A percentile compares a stretch with the other conserved stretches of the same genome.
Conservation (phyloP, 2,113 vertebrate species). For the Aldabrachelys gigantea region DNA sequence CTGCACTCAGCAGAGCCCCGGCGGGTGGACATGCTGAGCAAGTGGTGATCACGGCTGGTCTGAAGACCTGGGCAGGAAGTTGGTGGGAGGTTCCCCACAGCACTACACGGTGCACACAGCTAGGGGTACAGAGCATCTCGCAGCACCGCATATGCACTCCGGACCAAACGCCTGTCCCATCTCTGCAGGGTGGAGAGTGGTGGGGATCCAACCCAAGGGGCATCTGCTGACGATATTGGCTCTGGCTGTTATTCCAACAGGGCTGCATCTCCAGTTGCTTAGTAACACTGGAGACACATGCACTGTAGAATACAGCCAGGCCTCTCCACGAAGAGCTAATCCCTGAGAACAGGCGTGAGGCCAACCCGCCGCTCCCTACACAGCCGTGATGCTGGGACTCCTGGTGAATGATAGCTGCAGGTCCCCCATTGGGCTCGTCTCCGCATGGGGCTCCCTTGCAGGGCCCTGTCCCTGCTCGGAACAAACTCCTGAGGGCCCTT, state of each 20-base stretch:
- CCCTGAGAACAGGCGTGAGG: not conserved
- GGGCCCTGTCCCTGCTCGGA: not conserved
- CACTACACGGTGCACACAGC: not conserved
- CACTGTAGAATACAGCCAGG: constrained; percentile 99
- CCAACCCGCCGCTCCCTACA: not conserved
- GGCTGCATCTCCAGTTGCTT: constrained; percentile 93
- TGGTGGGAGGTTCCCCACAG: not conserved
- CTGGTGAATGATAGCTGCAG: not conserved
- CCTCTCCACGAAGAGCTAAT: constrained; percentile 53
- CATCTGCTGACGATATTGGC: constrained; percentile 65
- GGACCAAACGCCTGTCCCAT: accelerated
- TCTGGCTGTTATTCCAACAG: constrained; percentile 98
- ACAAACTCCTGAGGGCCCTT: not conserved
- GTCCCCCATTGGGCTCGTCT: too few species aligned
- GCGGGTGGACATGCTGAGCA: not conserved
- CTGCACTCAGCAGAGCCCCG: not conserved
- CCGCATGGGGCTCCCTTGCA: not conserved
- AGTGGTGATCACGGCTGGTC: not conserved
- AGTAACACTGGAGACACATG: constrained; percentile 99
- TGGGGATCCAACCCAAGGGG: not conserved
- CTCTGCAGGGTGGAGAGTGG: accelerated
- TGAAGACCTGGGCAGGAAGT: not conserved
- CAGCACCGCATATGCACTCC: not conserved
- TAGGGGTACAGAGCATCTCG: not conserved
- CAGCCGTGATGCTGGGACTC: not conserved